phyloP scores from a whole-genome alignment of 2,888 invertebrate species.

The Biston stratarius region DNA sequence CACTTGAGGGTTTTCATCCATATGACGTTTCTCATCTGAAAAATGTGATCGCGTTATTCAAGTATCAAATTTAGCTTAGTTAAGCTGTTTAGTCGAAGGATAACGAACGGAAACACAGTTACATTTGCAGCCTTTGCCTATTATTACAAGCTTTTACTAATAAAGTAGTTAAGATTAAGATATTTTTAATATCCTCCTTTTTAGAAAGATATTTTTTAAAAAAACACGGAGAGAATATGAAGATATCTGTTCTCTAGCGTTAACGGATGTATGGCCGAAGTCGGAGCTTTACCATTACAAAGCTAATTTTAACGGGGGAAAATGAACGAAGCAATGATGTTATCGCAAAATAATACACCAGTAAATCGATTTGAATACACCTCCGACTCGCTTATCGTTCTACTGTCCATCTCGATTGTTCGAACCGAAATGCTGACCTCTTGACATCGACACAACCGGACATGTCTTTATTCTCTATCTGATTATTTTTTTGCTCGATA shows the following conservation, averaged over 20 bases:
- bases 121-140: too few species aligned
- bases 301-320: conserved; percentile 31
- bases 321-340: conserved; percentile 34
- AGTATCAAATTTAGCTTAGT: too few species aligned
- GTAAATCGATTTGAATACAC: conserved; percentile 45
- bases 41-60: too few species aligned
- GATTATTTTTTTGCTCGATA: conserved; percentile 30
- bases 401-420: conserved; percentile 55
- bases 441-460: conserved; percentile 43
- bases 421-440: conserved; percentile 50
- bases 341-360: conserved; percentile 41
- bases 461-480: conserved; percentile 34
- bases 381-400: conserved; percentile 50
- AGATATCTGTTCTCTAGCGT: conserved; percentile 1
- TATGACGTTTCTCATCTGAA: too few species aligned
- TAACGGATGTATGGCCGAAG: conserved; percentile 14
- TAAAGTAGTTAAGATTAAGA: too few species aligned
- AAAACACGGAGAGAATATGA: not conserved
- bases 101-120: too few species aligned
- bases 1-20: too few species aligned
- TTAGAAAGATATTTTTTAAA: too few species aligned
- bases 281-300: conserved; percentile 26
- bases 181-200: too few species aligned
- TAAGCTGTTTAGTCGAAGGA: too few species aligned
- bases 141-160: too few species aligned